Conservation (phyloP, 2,888 invertebrate species). For the Sinodicranocentrus sp. region DNA sequence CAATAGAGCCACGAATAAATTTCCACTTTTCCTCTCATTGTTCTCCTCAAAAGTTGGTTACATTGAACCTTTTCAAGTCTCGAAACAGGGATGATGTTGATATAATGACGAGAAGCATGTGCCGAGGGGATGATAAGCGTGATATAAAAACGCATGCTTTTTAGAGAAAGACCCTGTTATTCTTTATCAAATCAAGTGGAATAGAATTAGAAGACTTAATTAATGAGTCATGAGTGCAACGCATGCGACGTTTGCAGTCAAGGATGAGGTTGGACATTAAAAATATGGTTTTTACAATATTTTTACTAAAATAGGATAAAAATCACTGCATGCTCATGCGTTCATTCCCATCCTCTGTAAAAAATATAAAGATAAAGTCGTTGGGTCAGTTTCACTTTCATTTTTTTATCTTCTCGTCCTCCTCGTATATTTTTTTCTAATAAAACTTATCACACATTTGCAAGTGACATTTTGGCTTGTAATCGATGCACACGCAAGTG, state of each 20-base stretch:
- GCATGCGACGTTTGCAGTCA: not conserved
- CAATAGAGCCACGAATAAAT: not conserved
- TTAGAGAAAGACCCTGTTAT: too few species aligned
- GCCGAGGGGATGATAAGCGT: too few species aligned
- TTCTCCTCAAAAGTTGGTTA: slow-evolving; percentile 7
- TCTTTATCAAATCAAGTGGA: not conserved
- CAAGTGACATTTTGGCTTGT: too few species aligned
- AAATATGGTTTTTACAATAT: too few species aligned
- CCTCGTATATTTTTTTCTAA: too few species aligned
- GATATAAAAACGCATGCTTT: too few species aligned
- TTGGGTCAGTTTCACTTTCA: slow-evolving; percentile 27
- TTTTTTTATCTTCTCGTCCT: slow-evolving; percentile 5
- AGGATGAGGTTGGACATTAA: not conserved
- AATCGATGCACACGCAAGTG: too few species aligned
- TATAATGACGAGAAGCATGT: too few species aligned
- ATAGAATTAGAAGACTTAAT: not conserved
- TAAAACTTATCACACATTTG: too few species aligned
- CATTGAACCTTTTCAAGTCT: slow-evolving; percentile 20
- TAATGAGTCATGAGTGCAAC: not conserved
- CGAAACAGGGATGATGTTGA: not conserved
- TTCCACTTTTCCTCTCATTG: not conserved
- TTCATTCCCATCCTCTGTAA: too few species aligned
- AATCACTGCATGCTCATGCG: too few species aligned
- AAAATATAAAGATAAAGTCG: not conserved
- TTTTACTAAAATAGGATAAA: too few species aligned